phyloP scores from a whole-genome alignment of 2,888 invertebrate genomes.

The Nemotelus pantherinus region DNA sequence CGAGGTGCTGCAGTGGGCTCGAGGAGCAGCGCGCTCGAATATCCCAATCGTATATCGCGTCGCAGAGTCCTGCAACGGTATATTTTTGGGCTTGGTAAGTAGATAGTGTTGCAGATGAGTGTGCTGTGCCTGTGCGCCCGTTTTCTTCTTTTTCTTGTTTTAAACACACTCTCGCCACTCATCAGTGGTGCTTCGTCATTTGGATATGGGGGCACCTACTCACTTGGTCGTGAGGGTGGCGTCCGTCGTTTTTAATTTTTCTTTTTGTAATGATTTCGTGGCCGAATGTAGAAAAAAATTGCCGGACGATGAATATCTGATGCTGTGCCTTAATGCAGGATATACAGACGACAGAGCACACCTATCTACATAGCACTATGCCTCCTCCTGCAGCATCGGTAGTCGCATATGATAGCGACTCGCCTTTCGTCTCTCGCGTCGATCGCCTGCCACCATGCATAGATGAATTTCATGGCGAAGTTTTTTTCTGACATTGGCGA shows the following conservation, averaged over 20 bases:
- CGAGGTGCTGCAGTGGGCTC: conserved; percentile 46
- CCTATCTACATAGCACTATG: conserved; percentile 21
- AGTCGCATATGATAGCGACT: conserved; percentile 13
- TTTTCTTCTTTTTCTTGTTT: conserved; percentile 36
- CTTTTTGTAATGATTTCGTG: conserved; percentile 46
- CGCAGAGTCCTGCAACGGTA: conserved; percentile 3
- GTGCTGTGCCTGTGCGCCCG: neutral
- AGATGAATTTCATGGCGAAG: conserved; percentile 40
- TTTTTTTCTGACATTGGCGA: conserved; percentile 44
- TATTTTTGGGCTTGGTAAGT: conserved; percentile 41
- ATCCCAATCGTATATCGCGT: conserved; percentile 20
- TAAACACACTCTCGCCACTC: conserved; percentile 29
- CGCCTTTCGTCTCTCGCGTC: neutral
- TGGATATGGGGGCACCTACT: neutral
- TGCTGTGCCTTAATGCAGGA: conserved; percentile 29
- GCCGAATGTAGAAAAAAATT: conserved; percentile 47
- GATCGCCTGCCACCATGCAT: conserved; percentile 27
- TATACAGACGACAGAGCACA: conserved; percentile 24
- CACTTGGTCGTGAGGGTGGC: conserved; percentile 46
- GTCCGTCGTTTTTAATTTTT: conserved; percentile 51
- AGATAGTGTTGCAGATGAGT: conserved; percentile 41
- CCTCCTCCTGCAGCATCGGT: conserved; percentile 26
- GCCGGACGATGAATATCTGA: conserved; percentile 35
- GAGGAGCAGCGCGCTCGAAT: conserved; percentile 25
- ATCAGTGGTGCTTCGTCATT: conserved; percentile 11